Percentiles rank a stretch among this genome's conserved stretches.
phyloP scores from a whole-genome alignment of 2,113 vertebrate genomes.

The Typhlomys cinereus region DNA sequence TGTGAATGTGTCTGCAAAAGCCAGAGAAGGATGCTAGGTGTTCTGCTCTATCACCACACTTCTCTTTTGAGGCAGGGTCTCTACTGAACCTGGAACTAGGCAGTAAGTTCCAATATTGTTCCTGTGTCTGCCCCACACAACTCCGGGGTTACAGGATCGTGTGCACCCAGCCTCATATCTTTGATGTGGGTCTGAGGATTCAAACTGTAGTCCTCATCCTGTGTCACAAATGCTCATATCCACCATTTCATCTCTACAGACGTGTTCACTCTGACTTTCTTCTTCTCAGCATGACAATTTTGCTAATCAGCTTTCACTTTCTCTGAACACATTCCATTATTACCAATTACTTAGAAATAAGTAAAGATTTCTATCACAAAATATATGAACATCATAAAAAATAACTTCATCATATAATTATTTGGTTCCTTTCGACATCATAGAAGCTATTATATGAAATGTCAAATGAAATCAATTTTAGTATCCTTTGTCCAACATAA shows the following conservation, averaged over 20 bases:
- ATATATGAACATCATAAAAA: background rate
- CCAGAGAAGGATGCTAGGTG: background rate
- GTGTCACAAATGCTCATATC: background rate
- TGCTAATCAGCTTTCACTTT: background rate
- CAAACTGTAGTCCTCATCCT: background rate
- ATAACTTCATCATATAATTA: background rate
- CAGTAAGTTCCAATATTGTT: too few species aligned
- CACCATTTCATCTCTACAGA: background rate
- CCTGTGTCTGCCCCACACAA: background rate
- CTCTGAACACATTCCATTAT: background rate
- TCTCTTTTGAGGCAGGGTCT: background rate
- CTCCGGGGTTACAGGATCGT: background rate
- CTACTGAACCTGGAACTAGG: background rate
- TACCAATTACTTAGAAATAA: background rate
- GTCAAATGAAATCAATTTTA: constrained; percentile 40
- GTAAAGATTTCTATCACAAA: background rate
- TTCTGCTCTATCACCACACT: background rate
- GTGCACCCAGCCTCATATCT: background rate
- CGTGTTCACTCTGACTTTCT: background rate
- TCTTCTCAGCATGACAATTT: constrained; percentile 10
- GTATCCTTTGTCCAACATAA: constrained; percentile 2
- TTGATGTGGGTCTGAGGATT: too few species aligned
- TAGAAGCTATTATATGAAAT: constrained; percentile 20
- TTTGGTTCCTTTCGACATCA: background rate
- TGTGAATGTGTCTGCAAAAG: too few species aligned